Evolutionary conservation across 2,888 invertebrate genomes (phyloP), one percentile per base, ranked within the genome.

Genomic region (Nebria salina): DNA sequence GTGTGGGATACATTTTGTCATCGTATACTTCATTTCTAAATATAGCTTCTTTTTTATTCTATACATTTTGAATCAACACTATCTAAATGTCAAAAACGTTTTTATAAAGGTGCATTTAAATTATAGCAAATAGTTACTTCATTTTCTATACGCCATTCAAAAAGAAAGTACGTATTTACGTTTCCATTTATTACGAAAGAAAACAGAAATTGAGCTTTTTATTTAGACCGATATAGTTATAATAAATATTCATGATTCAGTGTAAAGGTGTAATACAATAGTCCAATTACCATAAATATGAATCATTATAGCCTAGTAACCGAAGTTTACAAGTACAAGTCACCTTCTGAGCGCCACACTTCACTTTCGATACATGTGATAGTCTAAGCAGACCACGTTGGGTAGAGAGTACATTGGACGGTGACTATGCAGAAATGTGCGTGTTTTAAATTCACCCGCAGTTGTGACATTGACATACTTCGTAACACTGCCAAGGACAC

Each of bases 391-490:
- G 34, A 34, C 34, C 34, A 42, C 70, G 68, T 34, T 66, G 64
- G 54, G 13, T 13, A 26, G 9, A 72, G 34, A 72, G 77, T 54
- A 72, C 77, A 76, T 76, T 76, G 76, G 65, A 72, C 77, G 77
- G 72, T 77, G 77, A 77, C 77, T 72, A 26, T 25, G 77, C 77
- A 34, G 54, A 77, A 77, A 70, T 70, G 65, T 76, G 41, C 76
- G 70, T 76, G 76, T 76, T 76, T 76, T 70, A 76, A 54, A 76
- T 76, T 43, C 76, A 76, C 43, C 64, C 66, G 20, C 26, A 11
- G 68, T 25, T 15, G 66, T 72, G 77, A 77, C 77, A 77, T 77
- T 77, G 77, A 77, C 77, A 77, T 26, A 77, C 72, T 64, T n/a
- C 70, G 41, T 73, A 73, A 64, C 77, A 77, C 9, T 72, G 77